Evolutionary conservation across 2,888 invertebrate species (phyloP).

Genomic region (Auanema sp.): DNA sequence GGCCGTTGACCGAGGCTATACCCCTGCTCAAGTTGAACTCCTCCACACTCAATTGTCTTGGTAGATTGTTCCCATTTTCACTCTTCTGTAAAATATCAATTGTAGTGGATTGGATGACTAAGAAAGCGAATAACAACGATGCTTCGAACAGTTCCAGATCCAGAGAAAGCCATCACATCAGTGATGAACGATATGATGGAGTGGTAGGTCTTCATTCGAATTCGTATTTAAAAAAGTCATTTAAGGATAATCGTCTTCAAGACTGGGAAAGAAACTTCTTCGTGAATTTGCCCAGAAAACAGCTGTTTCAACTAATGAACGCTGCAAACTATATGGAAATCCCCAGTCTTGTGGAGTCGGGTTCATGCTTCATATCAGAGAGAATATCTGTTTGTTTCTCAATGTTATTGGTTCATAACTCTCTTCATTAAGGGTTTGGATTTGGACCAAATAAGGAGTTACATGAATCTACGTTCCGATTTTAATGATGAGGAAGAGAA

Average conservation of each 20-base stretch:
- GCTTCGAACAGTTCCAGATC: neutral
- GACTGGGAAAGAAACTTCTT: conserved; percentile 19
- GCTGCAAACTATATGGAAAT: conserved; percentile 23
- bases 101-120: neutral
- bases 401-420: neutral
- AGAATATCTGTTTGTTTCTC: conserved; percentile 2
- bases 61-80: neutral
- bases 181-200: conserved; percentile 17
- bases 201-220: conserved; percentile 4
- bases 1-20: neutral
- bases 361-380: conserved; percentile 15
- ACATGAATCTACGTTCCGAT: conserved; percentile 4
- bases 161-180: conserved; percentile 10
- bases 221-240: neutral
- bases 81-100: too few relatives aligned
- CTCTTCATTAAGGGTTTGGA: conserved; percentile 2
- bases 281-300: neutral
- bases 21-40: neutral
- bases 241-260: neutral
- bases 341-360: conserved; percentile 11
- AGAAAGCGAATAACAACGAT: neutral
- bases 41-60: neutral
- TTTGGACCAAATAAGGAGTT: conserved; percentile 2
- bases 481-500: conserved; percentile 1
- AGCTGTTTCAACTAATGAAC: conserved; percentile 17